These are phyloP conservation scores for Tragelaphus scriptus DNA, from an alignment of 2,113 vertebrate genomes.

Conservation along the genomic window DNA sequence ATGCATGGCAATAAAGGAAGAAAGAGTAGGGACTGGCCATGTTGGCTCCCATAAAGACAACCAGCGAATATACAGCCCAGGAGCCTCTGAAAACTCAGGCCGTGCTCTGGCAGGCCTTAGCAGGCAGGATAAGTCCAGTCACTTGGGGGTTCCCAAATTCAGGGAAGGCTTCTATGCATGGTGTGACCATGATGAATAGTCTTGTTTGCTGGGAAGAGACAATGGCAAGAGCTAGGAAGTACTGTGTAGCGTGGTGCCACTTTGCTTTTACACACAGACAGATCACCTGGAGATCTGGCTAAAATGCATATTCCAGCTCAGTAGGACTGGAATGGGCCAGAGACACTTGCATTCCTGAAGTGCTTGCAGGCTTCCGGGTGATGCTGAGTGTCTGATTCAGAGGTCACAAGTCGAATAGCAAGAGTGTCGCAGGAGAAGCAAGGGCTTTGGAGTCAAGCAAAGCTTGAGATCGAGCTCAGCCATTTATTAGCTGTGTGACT, in stretches of 20 bases:
- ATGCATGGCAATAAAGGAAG: not conserved
- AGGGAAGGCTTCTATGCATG: not conserved
- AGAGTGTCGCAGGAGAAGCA: not conserved
- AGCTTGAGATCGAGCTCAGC: not conserved
- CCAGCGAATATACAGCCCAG: not conserved
- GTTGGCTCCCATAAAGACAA: not conserved
- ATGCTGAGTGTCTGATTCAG: not conserved
- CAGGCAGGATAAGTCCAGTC: not conserved
- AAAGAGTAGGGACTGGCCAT: no score
- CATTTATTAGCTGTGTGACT: not conserved
- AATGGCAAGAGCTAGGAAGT: no score
- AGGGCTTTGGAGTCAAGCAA: not conserved
- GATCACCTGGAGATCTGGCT: not conserved
- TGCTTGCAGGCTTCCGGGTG: not conserved
- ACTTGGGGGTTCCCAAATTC: not conserved
- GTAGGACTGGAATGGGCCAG: not conserved
- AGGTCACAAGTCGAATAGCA: not conserved
- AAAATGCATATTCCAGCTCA: not conserved
- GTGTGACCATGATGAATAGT: not conserved
- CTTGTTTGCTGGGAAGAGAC: not conserved
- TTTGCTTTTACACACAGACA: not conserved
- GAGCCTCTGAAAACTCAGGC: not conserved
- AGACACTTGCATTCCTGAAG: not conserved
- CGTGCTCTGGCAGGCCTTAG: not conserved
- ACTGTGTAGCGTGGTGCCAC: fast-evolving